These are phyloP conservation scores for Apogon hyalosoma DNA, from an alignment of 2,797 vertebrate genomes.

Conservation along the genomic window DNA sequence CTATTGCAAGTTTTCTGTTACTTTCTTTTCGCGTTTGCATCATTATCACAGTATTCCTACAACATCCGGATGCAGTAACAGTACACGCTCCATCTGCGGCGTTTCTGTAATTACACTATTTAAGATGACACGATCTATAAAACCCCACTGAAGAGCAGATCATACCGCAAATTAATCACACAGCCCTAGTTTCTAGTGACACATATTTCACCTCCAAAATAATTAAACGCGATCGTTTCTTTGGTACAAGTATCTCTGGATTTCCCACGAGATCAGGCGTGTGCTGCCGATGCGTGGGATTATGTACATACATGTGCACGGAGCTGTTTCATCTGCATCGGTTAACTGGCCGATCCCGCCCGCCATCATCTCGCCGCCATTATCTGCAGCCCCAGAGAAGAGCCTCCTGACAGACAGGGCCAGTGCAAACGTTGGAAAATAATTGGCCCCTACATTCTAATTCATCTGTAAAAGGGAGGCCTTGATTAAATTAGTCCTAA, in stretches of 20 bases:
- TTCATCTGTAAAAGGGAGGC: constrained; percentile 93
- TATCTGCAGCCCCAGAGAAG: constrained; percentile 61
- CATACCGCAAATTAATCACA: no score
- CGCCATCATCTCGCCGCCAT: constrained; percentile 70
- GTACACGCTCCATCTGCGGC: no score
- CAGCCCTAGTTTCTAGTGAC: no score
- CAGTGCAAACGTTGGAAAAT: constrained; percentile 88
- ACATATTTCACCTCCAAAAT: no score
- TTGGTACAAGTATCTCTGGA: neutral
- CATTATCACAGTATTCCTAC: no score
- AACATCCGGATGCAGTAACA: no score
- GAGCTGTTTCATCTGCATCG: constrained; percentile 59
- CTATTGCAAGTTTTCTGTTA: no score
- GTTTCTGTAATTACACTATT: no score
- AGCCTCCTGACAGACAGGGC: constrained; percentile 81
- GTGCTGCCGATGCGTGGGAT: neutral
- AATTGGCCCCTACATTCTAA: constrained; percentile 96
- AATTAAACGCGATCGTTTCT: neutral
- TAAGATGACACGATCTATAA: no score
- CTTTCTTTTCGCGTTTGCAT: no score
- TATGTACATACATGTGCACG: neutral
- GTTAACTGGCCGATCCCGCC: constrained; percentile 74
- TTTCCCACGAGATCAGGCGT: neutral
- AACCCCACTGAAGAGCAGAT: no score
- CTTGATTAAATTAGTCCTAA: constrained; percentile 98